Percentiles rank a stretch among this genome's conserved stretches.
Evolutionary conservation across 1,140 invertebrate genomes (phyloP).

Genomic region (Armadillidium nasatum): DNA sequence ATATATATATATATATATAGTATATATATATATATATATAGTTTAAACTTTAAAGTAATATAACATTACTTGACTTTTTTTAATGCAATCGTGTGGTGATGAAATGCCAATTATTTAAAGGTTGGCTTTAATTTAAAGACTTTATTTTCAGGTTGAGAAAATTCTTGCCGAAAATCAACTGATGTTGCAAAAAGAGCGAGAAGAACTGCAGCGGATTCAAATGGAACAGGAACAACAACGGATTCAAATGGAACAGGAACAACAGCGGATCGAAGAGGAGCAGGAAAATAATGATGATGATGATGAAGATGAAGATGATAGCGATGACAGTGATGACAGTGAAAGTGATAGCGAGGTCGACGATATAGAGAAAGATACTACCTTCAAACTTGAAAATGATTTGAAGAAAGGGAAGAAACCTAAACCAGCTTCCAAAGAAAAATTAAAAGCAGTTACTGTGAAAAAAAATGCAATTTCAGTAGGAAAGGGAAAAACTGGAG

Average conservation of each 20-base stretch:
- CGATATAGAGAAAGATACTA: conserved; percentile 1
- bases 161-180: conserved; percentile 49
- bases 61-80: too few relatives aligned
- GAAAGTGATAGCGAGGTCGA: too few relatives aligned
- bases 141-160: conserved; percentile 46
- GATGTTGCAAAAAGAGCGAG: conserved; percentile 48
- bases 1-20: too few relatives aligned
- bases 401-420: background rate
- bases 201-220: conserved; percentile 29
- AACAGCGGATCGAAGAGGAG: background rate
- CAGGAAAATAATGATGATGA: background rate
- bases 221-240: background rate
- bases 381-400: background rate
- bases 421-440: conserved; percentile 17
- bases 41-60: too few relatives aligned
- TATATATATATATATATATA: too few relatives aligned
- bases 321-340: background rate
- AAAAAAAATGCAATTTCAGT: background rate
- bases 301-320: background rate
- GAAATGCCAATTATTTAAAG: background rate
- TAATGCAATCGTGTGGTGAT: background rate
- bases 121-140: background rate
- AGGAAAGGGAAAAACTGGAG: conserved; percentile 1
- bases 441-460: conserved; percentile 49
- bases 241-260: conserved; percentile 17